Evolutionary conservation across 2,797 vertebrate genomes (phyloP).

Genomic region (Crenuchus spilurus): DNA sequence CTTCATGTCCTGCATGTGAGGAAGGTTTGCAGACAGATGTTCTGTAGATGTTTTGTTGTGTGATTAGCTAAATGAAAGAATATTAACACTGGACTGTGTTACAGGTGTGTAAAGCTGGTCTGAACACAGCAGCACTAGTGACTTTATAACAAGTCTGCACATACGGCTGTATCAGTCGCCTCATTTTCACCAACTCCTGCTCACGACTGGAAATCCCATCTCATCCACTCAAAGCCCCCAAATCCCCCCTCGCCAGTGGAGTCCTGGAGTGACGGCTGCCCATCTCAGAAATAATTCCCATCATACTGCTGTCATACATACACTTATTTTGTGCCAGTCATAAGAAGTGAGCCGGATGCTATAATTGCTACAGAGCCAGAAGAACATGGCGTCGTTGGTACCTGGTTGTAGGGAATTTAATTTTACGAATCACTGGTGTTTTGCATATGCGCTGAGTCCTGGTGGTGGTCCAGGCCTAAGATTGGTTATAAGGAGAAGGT

Average conservation of each 20-base stretch:
- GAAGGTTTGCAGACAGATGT: no score
- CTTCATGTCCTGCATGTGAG: no score
- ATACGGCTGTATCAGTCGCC: no score
- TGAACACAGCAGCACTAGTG: no score
- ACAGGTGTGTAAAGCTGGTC: no score
- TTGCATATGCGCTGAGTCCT: background rate
- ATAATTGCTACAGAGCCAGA: background rate
- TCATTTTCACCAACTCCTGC: no score
- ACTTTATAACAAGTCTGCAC: no score
- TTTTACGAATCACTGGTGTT: conserved; percentile 20
- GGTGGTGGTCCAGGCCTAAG: background rate
- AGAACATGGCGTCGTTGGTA: no score
- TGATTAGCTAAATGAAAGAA: no score
- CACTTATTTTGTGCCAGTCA: background rate
- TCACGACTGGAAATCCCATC: background rate
- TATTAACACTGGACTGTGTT: no score
- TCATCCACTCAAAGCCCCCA: background rate
- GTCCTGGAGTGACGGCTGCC: background rate
- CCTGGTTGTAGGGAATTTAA: background rate
- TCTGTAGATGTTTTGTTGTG: no score
- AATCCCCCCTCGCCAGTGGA: background rate
- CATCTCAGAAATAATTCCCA: background rate
- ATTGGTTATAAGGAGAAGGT: background rate
- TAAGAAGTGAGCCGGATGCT: background rate
- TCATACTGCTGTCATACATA: background rate